Evolutionary conservation across 2,113 vertebrate species (phyloP).

Genomic region (Mugil cephalus): DNA sequence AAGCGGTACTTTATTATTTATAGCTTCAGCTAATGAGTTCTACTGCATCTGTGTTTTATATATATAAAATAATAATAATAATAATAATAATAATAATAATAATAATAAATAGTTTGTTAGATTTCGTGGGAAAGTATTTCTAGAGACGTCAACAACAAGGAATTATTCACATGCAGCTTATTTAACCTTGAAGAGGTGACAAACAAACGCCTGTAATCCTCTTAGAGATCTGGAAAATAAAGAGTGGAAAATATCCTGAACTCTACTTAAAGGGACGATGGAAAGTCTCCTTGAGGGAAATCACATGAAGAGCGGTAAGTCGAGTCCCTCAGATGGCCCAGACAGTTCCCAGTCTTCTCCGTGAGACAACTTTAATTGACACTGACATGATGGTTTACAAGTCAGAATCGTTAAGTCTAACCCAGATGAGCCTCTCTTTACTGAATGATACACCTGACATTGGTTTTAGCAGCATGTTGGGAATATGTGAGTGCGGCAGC

Average conservation of each 20-base stretch:
- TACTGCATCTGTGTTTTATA: no score
- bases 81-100: no score
- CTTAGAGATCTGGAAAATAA: conserved; percentile 60
- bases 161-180: conserved; percentile 1
- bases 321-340: conserved; percentile 9
- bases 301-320: conserved; percentile 46
- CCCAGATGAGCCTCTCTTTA: background rate
- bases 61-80: no score
- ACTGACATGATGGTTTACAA: background rate
- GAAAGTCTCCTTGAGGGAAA: conserved; percentile 46
- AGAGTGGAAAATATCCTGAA: conserved; percentile 27
- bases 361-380: background rate
- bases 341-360: background rate
- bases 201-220: conserved; percentile 64
- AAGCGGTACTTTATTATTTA: no score
- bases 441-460: background rate
- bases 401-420: background rate
- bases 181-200: conserved; percentile 35
- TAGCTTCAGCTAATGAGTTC: no score
- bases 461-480: background rate
- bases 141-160: background rate
- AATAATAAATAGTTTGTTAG: background rate
- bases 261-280: conserved; percentile 40
- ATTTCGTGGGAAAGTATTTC: background rate
- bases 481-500: background rate